Percentiles rank a stretch among this genome's conserved stretches.
Conservation (phyloP, 2,113 vertebrate species). For the Saccopteryx leptura region DNA sequence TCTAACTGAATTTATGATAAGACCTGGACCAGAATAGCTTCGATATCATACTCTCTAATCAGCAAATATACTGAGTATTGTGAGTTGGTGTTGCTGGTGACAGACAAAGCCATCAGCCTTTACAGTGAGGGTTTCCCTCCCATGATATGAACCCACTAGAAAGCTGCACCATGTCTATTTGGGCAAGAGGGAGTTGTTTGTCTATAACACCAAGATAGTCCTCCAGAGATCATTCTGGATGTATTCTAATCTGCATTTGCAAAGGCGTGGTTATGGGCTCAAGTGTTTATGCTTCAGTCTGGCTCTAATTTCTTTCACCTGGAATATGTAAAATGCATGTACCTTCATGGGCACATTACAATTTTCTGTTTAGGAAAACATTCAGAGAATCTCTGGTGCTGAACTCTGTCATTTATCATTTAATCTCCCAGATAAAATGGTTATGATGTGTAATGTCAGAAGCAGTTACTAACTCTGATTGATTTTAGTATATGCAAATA, state of each 20-base stretch:
- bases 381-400: background rate
- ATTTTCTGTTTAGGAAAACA: conserved; percentile 2
- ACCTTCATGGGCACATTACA: background rate
- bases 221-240: background rate
- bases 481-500: background rate
- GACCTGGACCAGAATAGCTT: background rate
- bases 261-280: background rate
- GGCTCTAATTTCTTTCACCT: background rate
- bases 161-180: background rate
- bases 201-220: background rate
- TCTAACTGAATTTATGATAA: background rate
- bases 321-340: background rate
- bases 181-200: background rate
- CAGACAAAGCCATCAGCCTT: background rate
- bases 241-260: background rate
- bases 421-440: conserved; percentile 6
- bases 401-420: background rate
- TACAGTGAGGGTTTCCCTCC: background rate
- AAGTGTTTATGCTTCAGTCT: background rate
- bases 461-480: background rate
- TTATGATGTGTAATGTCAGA: background rate
- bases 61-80: background rate
- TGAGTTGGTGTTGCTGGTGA: background rate
- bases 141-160: background rate
- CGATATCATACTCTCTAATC: background rate